Evolutionary conservation across 2,113 vertebrate genomes (phyloP), one percentile per base, ranked within the genome.

Genomic region (Leiothrix lutea): DNA sequence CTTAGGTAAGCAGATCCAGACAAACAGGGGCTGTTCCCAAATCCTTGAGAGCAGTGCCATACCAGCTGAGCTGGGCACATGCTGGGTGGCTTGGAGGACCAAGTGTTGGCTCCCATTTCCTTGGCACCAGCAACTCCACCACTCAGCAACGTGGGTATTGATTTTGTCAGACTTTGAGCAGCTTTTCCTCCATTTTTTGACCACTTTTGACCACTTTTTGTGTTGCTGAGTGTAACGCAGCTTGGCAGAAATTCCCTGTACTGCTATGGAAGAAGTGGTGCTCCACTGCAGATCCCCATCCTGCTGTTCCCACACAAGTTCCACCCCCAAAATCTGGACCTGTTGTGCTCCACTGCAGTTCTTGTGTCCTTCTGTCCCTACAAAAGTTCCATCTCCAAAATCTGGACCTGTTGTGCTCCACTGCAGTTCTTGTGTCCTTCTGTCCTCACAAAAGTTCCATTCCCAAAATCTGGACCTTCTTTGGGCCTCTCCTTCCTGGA

Each of bases 201-300:
- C 40, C 9, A 38, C 38, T 38, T 38, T 45, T 38, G 26, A 44
- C 35, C 19, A 11, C 1, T 0, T 0, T 0, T 7, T 5, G 6
- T 26, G 48, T 11, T 19, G 1, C 13, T 38, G 70, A 45, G 31
- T 0, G 0, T 42, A 22, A 48, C 36, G 1, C 1, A 20, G 48
- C 50, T 51, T 35, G 20, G 69, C 14, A 9, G 48, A 25, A 25
- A 21, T 56, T 87, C 9, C 12, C 24, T 2, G 0, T 5, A 4
- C 20, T 45, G 12, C 42, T 35, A 0, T 22, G 58, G 40, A 29
- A 81, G 29, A 17, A 11, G 9, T 28, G 61, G 25, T 31, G 51
- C 29, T 40, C 33, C n/a, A 1, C 14, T 22, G 22, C 42, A 28
- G 31, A 18, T 57, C 50, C 28, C 3, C 14, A 12, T 77, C 51